Percentiles rank a stretch among this genome's conserved stretches.
Evolutionary conservation across 2,113 vertebrate genomes (phyloP).

Genomic region (Mobula hypostoma): DNA sequence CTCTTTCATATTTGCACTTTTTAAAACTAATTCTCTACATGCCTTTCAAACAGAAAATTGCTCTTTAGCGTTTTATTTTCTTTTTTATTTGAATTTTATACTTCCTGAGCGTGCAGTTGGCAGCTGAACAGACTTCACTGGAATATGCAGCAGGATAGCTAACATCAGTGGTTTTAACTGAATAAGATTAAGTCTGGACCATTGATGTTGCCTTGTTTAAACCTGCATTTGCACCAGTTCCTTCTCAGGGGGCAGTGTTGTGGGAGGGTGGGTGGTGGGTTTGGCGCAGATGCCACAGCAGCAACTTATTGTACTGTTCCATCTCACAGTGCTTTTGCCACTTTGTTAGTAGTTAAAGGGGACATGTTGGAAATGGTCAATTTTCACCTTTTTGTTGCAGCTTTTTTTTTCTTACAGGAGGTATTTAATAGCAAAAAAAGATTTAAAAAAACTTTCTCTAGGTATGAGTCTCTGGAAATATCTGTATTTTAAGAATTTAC

Average conservation of each 20-base stretch:
- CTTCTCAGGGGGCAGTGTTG: not conserved
- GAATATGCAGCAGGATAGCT: conserved; percentile 28
- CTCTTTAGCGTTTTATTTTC: not conserved
- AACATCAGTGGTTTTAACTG: conserved; percentile 29
- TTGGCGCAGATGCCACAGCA: conserved; percentile 62
- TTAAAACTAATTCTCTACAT: conserved; percentile 51
- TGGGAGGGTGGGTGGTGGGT: not conserved
- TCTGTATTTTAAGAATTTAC: conserved; percentile 76
- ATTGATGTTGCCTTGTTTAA: conserved; percentile 66
- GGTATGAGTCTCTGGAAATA: conserved; percentile 75
- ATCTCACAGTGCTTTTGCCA: conserved; percentile 71
- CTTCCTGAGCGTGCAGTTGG: conserved; percentile 49
- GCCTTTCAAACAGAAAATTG: not conserved
- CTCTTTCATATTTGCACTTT: conserved; percentile 77
- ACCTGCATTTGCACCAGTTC: conserved; percentile 67
- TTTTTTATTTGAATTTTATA: conserved; percentile 48
- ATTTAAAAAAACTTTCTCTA: conserved; percentile 67
- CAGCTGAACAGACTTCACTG: conserved; percentile 4
- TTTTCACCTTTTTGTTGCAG: conserved; percentile 71
- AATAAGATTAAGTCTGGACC: conserved; percentile 60
- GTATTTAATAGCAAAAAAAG: conserved; percentile 66
- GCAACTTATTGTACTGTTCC: conserved; percentile 73
- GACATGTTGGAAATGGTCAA: conserved; percentile 75
- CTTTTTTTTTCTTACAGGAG: conserved; percentile 69
- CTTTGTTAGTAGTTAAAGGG: conserved; percentile 68